Base-by-base conservation (phyloP, 2,113 vertebrate genomes). In the Lagenorhynchus albirostris region DNA sequence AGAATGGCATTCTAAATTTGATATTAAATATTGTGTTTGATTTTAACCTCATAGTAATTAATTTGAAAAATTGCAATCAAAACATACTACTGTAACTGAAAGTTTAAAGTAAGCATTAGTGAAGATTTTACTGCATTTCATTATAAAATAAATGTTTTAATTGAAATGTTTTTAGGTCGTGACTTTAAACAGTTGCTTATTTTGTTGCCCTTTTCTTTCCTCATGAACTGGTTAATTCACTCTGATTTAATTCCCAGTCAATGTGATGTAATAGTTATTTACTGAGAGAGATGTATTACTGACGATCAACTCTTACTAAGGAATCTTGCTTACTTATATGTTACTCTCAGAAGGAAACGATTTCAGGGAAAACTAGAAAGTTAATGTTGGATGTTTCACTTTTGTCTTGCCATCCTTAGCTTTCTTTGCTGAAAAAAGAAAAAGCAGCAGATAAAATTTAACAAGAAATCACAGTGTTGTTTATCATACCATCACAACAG, bases 1-100 rank as follows among this genome's bases (percentile, higher is more conserved):
- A 95, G 47, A 95, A 97, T 92, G 33, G 33, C 14, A 25, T 11
- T 97, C 71, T 96, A 44, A 62, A 87, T 89, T 95, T 94, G 41
- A 44, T 18, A 94, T 63, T 70, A 83, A 55, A 38, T 73, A 80
- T 91, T 95, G 84, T 86, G 41, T 91, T 63, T 36, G 62, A 62
- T 74, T 84, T 96, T 71, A 83, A 15, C 13, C 12, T 62, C 11
- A 18, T 13, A 41, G 25, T n/a, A 70, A 94, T 92, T 95, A 58
- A 85, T 81, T 63, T 86, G 12, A 76, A 87, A 94, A 81, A 25
- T 38, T 89, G 2, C 2, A 47, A 44, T 77, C 36, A 71, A 90
- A 76, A 94, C 18, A 3, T 50, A 77, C 4, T 94, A 3, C 20
- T 95, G 31, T 82, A 83, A 90, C 14, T 68, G 20, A 47, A 96